phyloP scores from a whole-genome alignment of 2,797 vertebrate genomes.

The Sebastes goodei region DNA sequence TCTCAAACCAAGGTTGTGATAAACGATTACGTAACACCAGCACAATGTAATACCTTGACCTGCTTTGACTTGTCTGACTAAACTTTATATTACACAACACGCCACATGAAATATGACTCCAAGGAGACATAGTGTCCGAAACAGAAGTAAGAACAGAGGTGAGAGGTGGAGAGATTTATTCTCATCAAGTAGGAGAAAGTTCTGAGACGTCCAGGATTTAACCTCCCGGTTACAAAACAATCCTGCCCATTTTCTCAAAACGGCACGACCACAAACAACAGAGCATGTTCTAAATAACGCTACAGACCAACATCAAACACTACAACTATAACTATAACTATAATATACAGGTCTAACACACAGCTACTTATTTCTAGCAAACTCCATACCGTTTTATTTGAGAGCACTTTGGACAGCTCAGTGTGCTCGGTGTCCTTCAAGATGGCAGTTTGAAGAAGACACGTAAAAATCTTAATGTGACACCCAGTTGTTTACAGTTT shows the following conservation, averaged over 20 bases:
- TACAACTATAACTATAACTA: constrained; percentile 28
- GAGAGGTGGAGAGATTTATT: not conserved
- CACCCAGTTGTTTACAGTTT: not conserved
- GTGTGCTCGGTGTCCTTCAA: constrained; percentile 59
- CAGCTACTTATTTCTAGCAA: constrained; percentile 18
- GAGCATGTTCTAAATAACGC: not conserved
- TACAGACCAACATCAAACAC: constrained; percentile 11
- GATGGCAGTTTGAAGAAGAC: constrained; percentile 47
- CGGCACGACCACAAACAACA: not conserved
- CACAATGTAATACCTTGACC: not conserved
- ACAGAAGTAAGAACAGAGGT: not conserved
- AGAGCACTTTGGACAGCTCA: constrained; percentile 74
- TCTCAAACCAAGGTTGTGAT: constrained; percentile 14
- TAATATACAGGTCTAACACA: constrained; percentile 22
- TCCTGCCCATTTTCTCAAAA: not conserved
- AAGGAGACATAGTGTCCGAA: not conserved
- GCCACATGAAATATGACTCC: not conserved
- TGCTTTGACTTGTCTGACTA: constrained; percentile 46
- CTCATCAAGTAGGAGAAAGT: not conserved
- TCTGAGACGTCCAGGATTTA: not conserved
- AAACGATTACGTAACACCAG: constrained; percentile 6
- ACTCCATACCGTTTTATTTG: constrained; percentile 70
- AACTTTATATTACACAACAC: not conserved
- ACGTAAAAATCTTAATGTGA: constrained; percentile 34
- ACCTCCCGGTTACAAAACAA: not conserved